Percentiles rank a stretch among this genome's conserved stretches.
phyloP scores from a whole-genome alignment of 2,797 vertebrate genomes.

The Pangasius djambal region DNA sequence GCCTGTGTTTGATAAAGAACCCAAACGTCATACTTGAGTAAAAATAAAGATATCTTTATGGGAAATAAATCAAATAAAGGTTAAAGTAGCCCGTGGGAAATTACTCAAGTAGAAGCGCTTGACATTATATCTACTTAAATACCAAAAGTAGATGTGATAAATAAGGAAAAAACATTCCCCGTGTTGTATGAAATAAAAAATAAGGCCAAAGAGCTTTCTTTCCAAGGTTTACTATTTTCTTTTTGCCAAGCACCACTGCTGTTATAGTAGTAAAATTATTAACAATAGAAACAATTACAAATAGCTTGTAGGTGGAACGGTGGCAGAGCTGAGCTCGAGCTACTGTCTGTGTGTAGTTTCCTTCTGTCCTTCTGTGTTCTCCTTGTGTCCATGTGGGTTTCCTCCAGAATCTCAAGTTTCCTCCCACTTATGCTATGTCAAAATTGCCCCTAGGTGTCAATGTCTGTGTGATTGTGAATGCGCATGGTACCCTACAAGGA shows the following conservation, averaged over 20 bases:
- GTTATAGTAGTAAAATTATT: too few species aligned
- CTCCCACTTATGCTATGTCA: neutral
- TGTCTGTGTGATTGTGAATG: too few species aligned
- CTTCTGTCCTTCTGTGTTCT: neutral
- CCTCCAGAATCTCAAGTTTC: neutral
- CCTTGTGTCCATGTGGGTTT: neutral
- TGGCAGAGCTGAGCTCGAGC: neutral
- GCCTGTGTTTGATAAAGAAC: neutral
- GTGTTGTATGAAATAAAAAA: neutral
- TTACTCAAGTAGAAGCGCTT: neutral
- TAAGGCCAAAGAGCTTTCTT: neutral
- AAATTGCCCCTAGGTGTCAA: neutral
- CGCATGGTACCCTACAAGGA: neutral
- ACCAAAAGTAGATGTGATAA: constrained; percentile 7
- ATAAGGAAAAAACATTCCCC: neutral
- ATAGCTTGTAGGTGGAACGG: neutral
- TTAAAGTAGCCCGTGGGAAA: constrained; percentile 17
- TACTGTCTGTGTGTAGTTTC: neutral
- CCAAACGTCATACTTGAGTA: neutral
- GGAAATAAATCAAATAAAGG: constrained; percentile 5
- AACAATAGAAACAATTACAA: neutral
- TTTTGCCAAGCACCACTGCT: neutral
- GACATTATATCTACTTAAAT: constrained; percentile 4
- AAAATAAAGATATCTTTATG: constrained; percentile 1
- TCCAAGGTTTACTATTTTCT: neutral